Evolutionary conservation across 2,888 invertebrate species (phyloP), one percentile per base, ranked within the genome.

Genomic region (Amiota mariae): DNA sequence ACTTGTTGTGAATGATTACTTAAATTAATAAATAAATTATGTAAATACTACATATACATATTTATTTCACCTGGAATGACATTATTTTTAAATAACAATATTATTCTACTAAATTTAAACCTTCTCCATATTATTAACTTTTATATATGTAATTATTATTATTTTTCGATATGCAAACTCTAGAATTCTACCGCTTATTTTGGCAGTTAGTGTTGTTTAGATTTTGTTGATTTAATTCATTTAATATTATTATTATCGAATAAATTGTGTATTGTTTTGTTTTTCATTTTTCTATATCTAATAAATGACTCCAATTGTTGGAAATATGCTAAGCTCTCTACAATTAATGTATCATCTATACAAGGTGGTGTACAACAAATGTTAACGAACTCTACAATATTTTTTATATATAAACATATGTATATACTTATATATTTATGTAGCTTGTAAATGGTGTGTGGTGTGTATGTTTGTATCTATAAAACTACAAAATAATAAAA

Each of bases 271-370:
- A 24, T 24, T 24, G 24, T 24, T 73, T 74, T 74, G 72, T 73
- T 64, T 72, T 51, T 73, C 76, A 66, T 75, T 56, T 75, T 12
- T 71, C 13, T 71, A 70, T 11, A 57, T 72, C 74, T 82, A 77
- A 72, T 68, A 20, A 63, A 70, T 10, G 54, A 51, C 54, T 68
- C 67, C 51, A 68, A 54, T 54, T 68, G 54, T 68, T 68, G 67
- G 67, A 68, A 68, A 51, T 68, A 75, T 71, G 75, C 78, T 84
- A 86, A 84, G 85, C 87, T 84, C 84, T 80, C 86, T 87, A 86
- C 78, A 64, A 75, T 74, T 75, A 84, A 84, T 54, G 56, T 77
- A 85, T 82, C 86, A 83, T 36, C 15, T 13, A 47, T 84, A 85
- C 86, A 85, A 72, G 73, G 76, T 73, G 73, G 76, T 75, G 71